phyloP scores from a whole-genome alignment of 2,797 vertebrate species.

The Notoglanidium macrostoma region DNA sequence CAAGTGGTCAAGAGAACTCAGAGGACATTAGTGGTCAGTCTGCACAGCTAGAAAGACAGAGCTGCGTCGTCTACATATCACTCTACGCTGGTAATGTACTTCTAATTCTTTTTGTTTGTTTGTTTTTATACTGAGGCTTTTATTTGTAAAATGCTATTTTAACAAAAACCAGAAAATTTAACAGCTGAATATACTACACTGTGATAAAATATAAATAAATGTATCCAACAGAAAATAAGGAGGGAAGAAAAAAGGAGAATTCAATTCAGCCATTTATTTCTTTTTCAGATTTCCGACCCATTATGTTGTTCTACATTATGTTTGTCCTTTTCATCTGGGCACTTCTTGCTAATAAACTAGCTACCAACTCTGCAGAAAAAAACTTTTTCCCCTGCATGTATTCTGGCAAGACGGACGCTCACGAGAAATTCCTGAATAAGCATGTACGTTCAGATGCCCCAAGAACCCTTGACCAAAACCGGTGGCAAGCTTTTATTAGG shows the following conservation, averaged over 20 bases:
- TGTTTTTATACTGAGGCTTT: not conserved
- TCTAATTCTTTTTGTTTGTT: not conserved
- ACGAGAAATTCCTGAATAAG: not conserved
- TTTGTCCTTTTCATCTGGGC: not conserved
- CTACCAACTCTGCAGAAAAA: no score
- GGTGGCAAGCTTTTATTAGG: conserved; percentile 33
- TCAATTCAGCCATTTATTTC: not conserved
- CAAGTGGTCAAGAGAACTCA: not conserved
- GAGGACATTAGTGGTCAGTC: not conserved
- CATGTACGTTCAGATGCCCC: conserved; percentile 12
- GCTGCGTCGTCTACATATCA: not conserved
- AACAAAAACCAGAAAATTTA: not conserved
- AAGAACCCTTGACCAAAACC: not conserved
- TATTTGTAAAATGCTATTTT: not conserved
- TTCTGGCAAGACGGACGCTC: not conserved
- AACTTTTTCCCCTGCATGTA: not conserved
- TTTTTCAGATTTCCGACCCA: not conserved
- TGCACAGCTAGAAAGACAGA: not conserved
- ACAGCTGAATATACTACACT: not conserved
- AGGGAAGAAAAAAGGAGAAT: not conserved
- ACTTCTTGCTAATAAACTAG: not conserved
- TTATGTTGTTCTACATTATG: not conserved
- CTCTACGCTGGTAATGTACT: conserved; percentile 9
- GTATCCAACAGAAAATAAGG: not conserved
- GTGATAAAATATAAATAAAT: not conserved